phyloP scores from a whole-genome alignment of 2,797 vertebrate species.

The Neomorphus geoffroyi region DNA sequence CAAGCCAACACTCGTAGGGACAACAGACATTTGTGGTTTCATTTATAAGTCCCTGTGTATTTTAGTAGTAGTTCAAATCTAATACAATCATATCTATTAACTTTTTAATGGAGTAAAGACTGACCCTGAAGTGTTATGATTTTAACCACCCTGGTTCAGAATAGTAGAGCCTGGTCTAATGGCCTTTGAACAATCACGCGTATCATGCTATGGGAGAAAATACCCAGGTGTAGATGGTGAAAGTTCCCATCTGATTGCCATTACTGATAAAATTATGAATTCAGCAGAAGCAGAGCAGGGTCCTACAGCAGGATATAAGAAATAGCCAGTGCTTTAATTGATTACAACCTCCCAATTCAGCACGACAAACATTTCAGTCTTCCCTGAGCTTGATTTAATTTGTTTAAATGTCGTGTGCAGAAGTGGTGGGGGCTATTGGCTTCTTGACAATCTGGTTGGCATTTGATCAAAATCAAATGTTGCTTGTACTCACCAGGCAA shows the following conservation, averaged over 20 bases:
- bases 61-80: background rate
- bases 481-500: background rate
- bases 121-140: background rate
- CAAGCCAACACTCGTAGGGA: background rate
- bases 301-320: background rate
- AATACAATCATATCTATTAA: background rate
- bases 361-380: slow-evolving; percentile 23
- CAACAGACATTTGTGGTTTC: background rate
- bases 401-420: slow-evolving; percentile 27
- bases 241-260: background rate
- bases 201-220: background rate
- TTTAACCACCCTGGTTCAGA: background rate
- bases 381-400: slow-evolving; percentile 37
- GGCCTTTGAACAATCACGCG: background rate
- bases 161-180: background rate
- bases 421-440: background rate
- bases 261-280: background rate
- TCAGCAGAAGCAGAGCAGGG: background rate
- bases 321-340: background rate
- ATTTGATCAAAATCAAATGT: slow-evolving; percentile 17
- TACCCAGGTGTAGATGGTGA: background rate
- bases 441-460: slow-evolving; percentile 13
- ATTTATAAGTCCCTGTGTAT: background rate
- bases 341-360: background rate
- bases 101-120: background rate